Evolutionary conservation across 2,797 vertebrate species (phyloP).

Genomic region (Gephyroberyx darwinii): DNA sequence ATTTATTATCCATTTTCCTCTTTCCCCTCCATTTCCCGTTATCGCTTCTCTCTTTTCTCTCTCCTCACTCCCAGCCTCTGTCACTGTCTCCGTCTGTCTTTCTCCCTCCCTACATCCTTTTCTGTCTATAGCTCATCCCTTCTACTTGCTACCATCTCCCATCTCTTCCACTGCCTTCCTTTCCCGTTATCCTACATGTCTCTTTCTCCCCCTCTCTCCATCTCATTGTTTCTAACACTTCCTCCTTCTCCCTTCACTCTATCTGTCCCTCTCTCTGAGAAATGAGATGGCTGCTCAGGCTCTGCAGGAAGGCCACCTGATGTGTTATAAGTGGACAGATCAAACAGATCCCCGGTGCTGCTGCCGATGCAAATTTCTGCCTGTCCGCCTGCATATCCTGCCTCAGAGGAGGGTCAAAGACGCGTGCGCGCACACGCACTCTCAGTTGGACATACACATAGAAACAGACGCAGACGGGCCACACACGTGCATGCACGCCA

Average conservation of each 20-base stretch:
- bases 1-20: constrained; percentile 29
- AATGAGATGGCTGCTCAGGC: constrained; percentile 41
- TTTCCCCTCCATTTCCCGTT: constrained; percentile 21
- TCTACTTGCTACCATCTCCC: constrained; percentile 13
- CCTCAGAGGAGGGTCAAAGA: constrained; percentile 42
- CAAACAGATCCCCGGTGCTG: constrained; percentile 56
- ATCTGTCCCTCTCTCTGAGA: constrained; percentile 33
- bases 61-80: background rate
- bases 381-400: constrained; percentile 45
- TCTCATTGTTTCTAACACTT: background rate
- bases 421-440: constrained; percentile 28
- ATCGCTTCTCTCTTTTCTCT: constrained; percentile 12
- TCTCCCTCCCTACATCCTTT: background rate
- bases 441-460: background rate
- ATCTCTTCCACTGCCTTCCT: constrained; percentile 23
- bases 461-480: constrained; percentile 1
- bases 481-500: background rate
- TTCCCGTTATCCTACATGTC: constrained; percentile 1
- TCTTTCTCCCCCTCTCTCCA: constrained; percentile 1
- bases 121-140: constrained; percentile 6
- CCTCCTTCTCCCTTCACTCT: background rate
- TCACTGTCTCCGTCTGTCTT: background rate
- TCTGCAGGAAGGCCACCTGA: constrained; percentile 64
- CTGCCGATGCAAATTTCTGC: constrained; percentile 65
- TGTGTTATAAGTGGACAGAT: constrained; percentile 64